Percentiles rank a stretch among this genome's conserved stretches.
These are phyloP conservation scores for Lypha dubia DNA, from an alignment of 2,888 invertebrate species.

Conservation along the genomic window DNA sequence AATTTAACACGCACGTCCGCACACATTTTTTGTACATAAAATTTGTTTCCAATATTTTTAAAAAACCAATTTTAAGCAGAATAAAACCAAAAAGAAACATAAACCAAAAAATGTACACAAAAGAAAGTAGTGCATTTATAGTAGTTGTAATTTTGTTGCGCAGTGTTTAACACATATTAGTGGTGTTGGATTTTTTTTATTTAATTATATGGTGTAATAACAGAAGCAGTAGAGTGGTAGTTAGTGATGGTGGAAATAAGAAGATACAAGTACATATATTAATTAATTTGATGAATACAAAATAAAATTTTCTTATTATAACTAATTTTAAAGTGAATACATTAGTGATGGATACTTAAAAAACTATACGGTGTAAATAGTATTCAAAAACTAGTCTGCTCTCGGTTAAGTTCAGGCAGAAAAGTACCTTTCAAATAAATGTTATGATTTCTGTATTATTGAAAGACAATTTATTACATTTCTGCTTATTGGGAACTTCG, in stretches of 20 bases:
- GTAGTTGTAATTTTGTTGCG: conserved; percentile 39
- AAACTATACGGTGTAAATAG: too few species aligned
- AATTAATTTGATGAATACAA: conserved; percentile 23
- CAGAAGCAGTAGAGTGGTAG: conserved; percentile 13
- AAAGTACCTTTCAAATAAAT: too few species aligned
- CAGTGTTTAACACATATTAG: conserved; percentile 49
- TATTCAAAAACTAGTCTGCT: too few species aligned
- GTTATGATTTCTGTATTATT: too few species aligned
- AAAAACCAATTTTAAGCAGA: conserved; percentile 27
- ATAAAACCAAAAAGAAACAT: conserved; percentile 5
- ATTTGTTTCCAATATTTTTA: conserved; percentile 13
- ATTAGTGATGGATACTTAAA: too few species aligned
- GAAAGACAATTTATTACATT: too few species aligned
- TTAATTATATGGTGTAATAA: conserved; percentile 27
- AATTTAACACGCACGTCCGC: conserved; percentile 32
- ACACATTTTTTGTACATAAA: conserved; percentile 3
- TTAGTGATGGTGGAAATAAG: conserved; percentile 40
- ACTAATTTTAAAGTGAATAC: background rate
- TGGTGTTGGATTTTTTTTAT: conserved; percentile 16
- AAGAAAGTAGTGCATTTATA: conserved; percentile 37
- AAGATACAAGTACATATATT: conserved; percentile 48
- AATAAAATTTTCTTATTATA: background rate
- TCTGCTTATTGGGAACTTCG: too few species aligned
- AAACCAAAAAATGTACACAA: background rate
- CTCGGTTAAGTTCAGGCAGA: too few species aligned